Base-by-base conservation (phyloP, 2,797 vertebrate genomes). In the Rhinatrema bivittatum region DNA sequence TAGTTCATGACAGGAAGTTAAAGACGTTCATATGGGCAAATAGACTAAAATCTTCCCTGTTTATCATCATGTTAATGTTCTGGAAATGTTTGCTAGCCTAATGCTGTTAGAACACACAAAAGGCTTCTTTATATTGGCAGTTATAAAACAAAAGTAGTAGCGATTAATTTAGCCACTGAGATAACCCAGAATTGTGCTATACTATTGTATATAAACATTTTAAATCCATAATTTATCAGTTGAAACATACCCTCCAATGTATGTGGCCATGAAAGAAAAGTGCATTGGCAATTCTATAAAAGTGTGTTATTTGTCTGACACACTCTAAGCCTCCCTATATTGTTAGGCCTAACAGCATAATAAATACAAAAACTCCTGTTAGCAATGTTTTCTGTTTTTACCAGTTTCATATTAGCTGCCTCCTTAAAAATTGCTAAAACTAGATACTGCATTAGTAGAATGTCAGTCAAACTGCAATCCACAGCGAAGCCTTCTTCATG, bases 391-490 rank as follows among this genome's bases (percentile, higher is more conserved):
- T 78, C 72, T 59, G 20, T 80, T 34, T 80, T 78, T 78, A 78
- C 76, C 62, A 75, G 65, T 78, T 79, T 68, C 63, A 42, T 70
- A 72, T 71, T 66, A 60, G 72, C 76, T 68, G 56, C 75, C 69
- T 78, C 81, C 82, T 82, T 85, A 88, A 93, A 89, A 93, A 88
- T 80, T 80, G 85, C 86, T 92, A 89, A n/a, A 94, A 98, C 90
- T 91, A 89, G 90, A 87, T 85, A 77, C 56, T 78, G 85, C 87
- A 87, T 91, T 92, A 91, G 87, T 79, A 56, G 82, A 62, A 88
- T 93, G 94, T 93, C 95, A 96, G 82, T 97, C 93, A 98, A 89
- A 85, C 79, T 42, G 60, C 87, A 87, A 91, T 97, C 91, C 90
- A 84, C 82, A 69, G 82, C 56, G 84, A 89, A 88, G 84, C 88